Evolutionary conservation across 2,797 vertebrate species (phyloP).

Genomic region (Nyctalus aviator): DNA sequence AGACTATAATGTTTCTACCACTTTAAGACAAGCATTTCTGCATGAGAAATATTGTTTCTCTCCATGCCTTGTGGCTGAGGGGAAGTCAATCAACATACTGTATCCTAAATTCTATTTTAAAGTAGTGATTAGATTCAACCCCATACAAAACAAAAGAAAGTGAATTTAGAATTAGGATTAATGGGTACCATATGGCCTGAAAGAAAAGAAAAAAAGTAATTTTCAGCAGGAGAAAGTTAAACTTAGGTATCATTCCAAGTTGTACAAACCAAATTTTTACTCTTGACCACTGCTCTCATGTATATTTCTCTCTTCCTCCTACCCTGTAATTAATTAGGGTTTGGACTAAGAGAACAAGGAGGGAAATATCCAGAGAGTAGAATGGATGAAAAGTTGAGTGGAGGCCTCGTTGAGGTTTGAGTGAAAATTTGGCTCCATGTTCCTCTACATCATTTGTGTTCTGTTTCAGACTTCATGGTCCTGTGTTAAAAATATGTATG

Average conservation of each 20-base stretch:
- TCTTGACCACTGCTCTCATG: constrained; percentile 52
- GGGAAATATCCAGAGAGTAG: not conserved
- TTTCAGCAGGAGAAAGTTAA: constrained; percentile 48
- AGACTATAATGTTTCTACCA: constrained; percentile 41
- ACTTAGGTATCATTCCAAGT: constrained; percentile 7
- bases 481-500: constrained; percentile 70
- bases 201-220: not conserved
- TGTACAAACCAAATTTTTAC: constrained; percentile 46
- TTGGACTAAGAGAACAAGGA: not conserved
- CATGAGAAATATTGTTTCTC: constrained; percentile 56
- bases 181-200: constrained; percentile 59
- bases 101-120: constrained; percentile 66
- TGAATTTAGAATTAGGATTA: constrained; percentile 64
- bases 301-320: not conserved
- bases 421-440: constrained; percentile 72
- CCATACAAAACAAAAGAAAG: constrained; percentile 65
- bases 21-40: constrained; percentile 53
- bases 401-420: constrained; percentile 60
- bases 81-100: constrained; percentile 66
- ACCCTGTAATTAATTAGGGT: constrained; percentile 60
- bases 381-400: constrained; percentile 49
- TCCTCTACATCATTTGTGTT: constrained; percentile 72
- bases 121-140: constrained; percentile 59
- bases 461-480: constrained; percentile 71
- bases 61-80: constrained; percentile 45